Evolutionary conservation across 2,888 invertebrate genomes (phyloP), one percentile per base, ranked within the genome.

Genomic region (Sinhomidia bicolor): DNA sequence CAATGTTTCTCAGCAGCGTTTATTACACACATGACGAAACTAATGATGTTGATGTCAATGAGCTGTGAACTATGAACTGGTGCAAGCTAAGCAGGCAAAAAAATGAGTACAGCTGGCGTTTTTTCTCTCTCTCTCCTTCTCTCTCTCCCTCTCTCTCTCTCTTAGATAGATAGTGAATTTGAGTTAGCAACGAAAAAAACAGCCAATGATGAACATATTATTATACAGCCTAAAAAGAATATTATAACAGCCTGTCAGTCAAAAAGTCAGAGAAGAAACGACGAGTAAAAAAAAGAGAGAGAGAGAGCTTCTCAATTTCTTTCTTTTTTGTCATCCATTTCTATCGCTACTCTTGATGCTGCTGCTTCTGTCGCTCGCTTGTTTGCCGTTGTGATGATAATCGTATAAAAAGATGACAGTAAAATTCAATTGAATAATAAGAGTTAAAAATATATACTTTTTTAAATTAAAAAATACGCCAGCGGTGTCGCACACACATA

Each of bases 1-100:
- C 51, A 51, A 76, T 76, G n/a, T 51, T 41, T 44, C 44, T 47
- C n/a, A 14, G 26, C 36, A 78, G 79, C 57, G 60, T 79, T 79
- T 60, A 60, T 60, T 79, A 57, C 79, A 79, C 78, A 78, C 60
- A 79, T 79, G 79, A 79, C 79, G 60, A 79, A 79, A 79, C 79
- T 79, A 60, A 54, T 85, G 54, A 79, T 71, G 71, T 57, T 83
- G 78, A 79, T 87, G 87, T 87, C 87, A 87, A 82, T 82, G 87
- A 87, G 87, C 87, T 87, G 87, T 87, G 87, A 87, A 87, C 87
- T 87, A 81, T 87, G 87, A 87, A 87, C 82, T 87, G 81, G 78
- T 57, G 79, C 54, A 87, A 57, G 71, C 44, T 26, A 80, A 20
- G 62, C 36, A 29, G 20, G 29, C 44, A 68, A 47, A 82, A 62